phyloP scores from a whole-genome alignment of 2,113 vertebrate genomes.

The Ctenomys sociabilis region DNA sequence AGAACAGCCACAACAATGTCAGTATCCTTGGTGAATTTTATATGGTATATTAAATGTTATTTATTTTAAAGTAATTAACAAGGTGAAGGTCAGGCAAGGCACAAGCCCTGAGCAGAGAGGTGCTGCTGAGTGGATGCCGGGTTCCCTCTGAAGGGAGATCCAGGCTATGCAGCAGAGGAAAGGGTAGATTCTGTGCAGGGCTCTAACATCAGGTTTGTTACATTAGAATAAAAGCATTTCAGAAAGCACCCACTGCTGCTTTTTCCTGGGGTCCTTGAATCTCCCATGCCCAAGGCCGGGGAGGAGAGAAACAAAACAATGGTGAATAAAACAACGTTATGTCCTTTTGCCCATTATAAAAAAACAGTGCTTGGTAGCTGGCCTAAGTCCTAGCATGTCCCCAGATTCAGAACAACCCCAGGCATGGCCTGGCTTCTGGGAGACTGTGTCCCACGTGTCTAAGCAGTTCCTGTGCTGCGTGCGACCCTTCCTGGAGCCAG shows the following conservation, averaged over 20 bases:
- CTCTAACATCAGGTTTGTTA: background rate
- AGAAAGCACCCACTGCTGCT: constrained; percentile 28
- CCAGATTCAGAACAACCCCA: constrained; percentile 36
- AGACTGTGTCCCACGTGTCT: background rate
- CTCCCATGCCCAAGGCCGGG: background rate
- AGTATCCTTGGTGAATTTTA: background rate
- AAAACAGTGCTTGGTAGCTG: background rate
- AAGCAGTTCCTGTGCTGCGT: background rate
- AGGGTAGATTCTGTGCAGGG: background rate
- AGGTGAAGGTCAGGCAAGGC: background rate
- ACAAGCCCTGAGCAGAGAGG: background rate
- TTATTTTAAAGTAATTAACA: constrained; percentile 7
- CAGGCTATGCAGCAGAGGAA: background rate
- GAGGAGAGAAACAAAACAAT: background rate
- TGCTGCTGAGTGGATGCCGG: background rate
- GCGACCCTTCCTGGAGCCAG: background rate
- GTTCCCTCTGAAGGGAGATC: constrained; percentile 41
- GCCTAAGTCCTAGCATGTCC: constrained; percentile 11
- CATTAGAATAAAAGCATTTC: background rate
- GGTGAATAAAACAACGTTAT: background rate
- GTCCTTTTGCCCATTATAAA: background rate
- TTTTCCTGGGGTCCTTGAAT: background rate
- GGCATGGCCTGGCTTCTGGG: background rate
- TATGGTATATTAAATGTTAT: background rate
- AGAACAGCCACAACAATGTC: constrained; percentile 11